phyloP scores from a whole-genome alignment of 1,140 invertebrate genomes.

The Trypoxylus dichotomus region DNA sequence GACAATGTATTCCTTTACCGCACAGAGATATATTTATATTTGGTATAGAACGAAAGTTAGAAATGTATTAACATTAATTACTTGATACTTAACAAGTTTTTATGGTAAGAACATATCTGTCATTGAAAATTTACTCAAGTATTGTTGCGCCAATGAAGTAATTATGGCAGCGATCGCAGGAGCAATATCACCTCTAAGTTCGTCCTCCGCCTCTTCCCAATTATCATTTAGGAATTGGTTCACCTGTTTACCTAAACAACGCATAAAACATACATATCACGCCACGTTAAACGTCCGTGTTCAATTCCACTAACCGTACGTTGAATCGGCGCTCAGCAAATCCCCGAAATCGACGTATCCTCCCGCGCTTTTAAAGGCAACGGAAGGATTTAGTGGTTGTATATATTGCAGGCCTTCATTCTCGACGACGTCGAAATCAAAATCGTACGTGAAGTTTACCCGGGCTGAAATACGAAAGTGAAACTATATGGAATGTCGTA shows the following conservation, averaged over 20 bases:
- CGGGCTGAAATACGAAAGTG: neutral
- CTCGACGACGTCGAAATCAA: neutral
- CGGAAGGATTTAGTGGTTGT: neutral
- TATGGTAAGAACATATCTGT: neutral
- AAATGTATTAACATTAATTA: neutral
- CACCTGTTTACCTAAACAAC: neutral
- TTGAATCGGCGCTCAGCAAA: neutral
- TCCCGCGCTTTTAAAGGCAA: neutral
- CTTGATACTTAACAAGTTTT: neutral
- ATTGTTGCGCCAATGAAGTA: neutral
- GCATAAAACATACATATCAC: neutral
- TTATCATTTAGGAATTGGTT: constrained; percentile 16
- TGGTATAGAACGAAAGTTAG: neutral
- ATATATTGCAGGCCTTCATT: neutral
- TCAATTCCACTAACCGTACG: neutral
- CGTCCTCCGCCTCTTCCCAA: neutral
- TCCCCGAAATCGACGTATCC: neutral
- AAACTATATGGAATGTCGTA: neutral
- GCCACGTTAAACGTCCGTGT: too few species aligned
- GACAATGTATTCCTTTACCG: too few species aligned
- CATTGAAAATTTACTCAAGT: neutral
- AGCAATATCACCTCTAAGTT: neutral
- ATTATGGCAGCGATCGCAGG: neutral
- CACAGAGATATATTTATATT: too few species aligned
- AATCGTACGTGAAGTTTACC: neutral